Evolutionary conservation across 2,113 vertebrate species (phyloP).

Genomic region (Lagopus leucura): DNA sequence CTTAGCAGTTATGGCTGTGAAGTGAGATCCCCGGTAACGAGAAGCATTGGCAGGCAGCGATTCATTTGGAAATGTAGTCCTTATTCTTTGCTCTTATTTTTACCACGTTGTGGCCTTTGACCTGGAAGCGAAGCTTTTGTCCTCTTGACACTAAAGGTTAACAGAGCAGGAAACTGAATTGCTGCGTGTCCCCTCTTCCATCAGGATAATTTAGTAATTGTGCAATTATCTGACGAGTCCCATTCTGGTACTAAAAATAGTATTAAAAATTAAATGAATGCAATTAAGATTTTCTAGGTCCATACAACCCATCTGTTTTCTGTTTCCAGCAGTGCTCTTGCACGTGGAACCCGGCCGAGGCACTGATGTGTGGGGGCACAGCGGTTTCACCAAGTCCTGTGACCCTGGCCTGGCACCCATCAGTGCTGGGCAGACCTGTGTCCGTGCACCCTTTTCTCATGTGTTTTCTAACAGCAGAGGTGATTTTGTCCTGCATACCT

Average conservation of each 20-base stretch:
- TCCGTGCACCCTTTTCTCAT: not conserved
- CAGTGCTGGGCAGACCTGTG: not conserved
- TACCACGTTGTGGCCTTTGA: slow-evolving; percentile 89
- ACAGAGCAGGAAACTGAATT: slow-evolving; percentile 91
- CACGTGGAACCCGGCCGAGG: not conserved
- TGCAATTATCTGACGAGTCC: slow-evolving; percentile 87
- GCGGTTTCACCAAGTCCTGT: not conserved
- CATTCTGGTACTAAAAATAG: slow-evolving; percentile 90
- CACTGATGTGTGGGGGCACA: not conserved
- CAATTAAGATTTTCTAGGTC: slow-evolving; percentile 55
- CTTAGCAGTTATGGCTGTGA: slow-evolving; percentile 19
- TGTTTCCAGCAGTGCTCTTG: slow-evolving; percentile 45
- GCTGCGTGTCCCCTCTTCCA: slow-evolving; percentile 76
- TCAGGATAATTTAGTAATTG: slow-evolving; percentile 91
- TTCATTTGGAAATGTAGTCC: slow-evolving; percentile 77
- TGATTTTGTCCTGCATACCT: not conserved
- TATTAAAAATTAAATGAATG: slow-evolving; percentile 75
- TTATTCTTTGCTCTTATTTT: slow-evolving; percentile 85
- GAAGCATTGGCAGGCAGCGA: slow-evolving; percentile 77
- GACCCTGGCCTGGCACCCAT: not conserved
- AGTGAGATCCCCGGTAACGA: slow-evolving; percentile 71
- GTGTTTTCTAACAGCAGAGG: not conserved
- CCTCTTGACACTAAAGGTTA: slow-evolving; percentile 90
- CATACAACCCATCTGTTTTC: slow-evolving; percentile 70
- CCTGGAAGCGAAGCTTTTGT: slow-evolving; percentile 88